Conservation (phyloP, 2,113 vertebrate species). For the Sciurus niger region DNA sequence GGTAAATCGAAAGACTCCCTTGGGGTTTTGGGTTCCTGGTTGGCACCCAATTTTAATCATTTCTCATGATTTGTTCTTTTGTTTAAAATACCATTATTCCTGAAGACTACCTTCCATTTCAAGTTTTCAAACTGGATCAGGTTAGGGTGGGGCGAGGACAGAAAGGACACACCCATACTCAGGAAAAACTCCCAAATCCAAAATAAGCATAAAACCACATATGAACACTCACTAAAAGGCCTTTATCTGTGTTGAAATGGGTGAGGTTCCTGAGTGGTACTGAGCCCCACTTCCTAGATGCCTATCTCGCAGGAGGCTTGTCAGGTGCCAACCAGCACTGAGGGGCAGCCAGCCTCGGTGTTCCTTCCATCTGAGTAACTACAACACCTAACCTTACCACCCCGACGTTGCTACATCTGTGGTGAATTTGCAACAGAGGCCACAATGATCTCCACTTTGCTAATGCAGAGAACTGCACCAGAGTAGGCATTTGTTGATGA, state of each 20-base stretch:
- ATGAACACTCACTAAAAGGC: background rate
- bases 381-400: background rate
- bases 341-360: background rate
- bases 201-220: slow-evolving; percentile 60
- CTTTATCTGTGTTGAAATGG: slow-evolving; percentile 17
- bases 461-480: background rate
- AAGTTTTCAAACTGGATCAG: slow-evolving; percentile 4
- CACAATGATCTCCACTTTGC: background rate
- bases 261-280: background rate
- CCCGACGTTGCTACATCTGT: background rate
- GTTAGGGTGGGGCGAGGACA: background rate
- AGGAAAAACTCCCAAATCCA: slow-evolving; percentile 5
- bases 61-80: background rate
- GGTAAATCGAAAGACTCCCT: background rate
- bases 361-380: background rate
- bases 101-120: background rate
- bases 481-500: background rate
- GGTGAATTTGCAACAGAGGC: background rate
- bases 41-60: background rate
- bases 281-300: slow-evolving; percentile 11
- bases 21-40: background rate
- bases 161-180: background rate
- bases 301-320: background rate
- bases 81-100: slow-evolving; percentile 14
- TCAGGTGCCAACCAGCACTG: rapidly evolving